Evolutionary conservation across 2,113 vertebrate species (phyloP), one percentile per base, ranked within the genome.

Genomic region (Catharus minimus): DNA sequence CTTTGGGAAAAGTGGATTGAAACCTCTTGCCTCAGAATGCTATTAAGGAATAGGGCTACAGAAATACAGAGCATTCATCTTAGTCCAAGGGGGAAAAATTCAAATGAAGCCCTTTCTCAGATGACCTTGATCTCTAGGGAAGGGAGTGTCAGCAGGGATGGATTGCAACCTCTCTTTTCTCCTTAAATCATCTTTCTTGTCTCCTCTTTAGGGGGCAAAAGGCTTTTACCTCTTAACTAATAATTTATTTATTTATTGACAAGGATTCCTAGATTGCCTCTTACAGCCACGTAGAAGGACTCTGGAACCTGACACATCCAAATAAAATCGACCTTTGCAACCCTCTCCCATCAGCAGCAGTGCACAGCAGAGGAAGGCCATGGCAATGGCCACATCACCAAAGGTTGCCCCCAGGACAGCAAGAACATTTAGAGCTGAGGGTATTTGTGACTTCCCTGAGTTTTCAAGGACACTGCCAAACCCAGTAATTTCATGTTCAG

Each of bases 241-340:
- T 32, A 52, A 55, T 27, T 47, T 18, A 4, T 33, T 33, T 72
- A 60, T 56, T 33, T 72, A 60, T 56, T 38, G 21, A 23, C n/a
- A 75, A 61, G 33, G 26, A 46, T 74, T 60, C 69, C 36, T 67
- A 20, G 32, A 27, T 39, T 49, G 32, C 26, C 49, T 53, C 32
- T n/a, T 64, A 21, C 0, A 1, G n/a, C 32, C 32, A 24, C 0
- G 0, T 44, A 39, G 38, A 44, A 78, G 56, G 68, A 46, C 47
- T 24, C 2, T 32, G 60, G 52, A 88, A 52, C 43, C 22, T 53
- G 74, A 38, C 16, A 67, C 15, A 30, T 4, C 46, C 17, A 3
- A 41, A 27, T 43, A 20, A 80, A 49, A 36, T 6, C 3, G 22
- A 19, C 23, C 10, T 74, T 33, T 56, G 39, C 55, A 32, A 19